Evolutionary conservation across 92 coral and sea anemone genomes (phyloP).

Genomic region (Palythoa caribaeorum): DNA sequence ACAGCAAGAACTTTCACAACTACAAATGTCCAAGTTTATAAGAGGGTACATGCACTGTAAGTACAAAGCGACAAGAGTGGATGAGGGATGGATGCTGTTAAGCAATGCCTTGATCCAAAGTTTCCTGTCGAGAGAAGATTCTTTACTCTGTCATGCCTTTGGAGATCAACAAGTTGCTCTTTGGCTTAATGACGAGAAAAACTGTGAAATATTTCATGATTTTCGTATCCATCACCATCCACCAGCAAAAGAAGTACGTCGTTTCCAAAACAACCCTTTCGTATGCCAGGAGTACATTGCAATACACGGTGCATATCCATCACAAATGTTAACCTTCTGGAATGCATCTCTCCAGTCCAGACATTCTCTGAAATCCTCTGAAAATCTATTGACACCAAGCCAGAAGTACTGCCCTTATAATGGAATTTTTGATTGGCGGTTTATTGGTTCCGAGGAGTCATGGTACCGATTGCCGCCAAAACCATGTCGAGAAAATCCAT

Average conservation of each 20-base stretch:
- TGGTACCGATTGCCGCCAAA: constrained; percentile 47
- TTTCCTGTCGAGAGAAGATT: constrained; percentile 28
- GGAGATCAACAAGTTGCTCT: constrained; percentile 41
- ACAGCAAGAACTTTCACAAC: constrained; percentile 19
- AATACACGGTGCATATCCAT: constrained; percentile 36
- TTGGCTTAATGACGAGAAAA: constrained; percentile 39
- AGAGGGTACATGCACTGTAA: constrained; percentile 44
- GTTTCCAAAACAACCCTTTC: constrained; percentile 4
- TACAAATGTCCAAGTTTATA: neutral
- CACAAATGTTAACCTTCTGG: constrained; percentile 23
- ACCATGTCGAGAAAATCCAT: constrained; percentile 35
- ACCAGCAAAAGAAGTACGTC: constrained; percentile 19
- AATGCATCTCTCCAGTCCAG: neutral
- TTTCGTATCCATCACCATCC: constrained; percentile 48
- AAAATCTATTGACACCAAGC: constrained; percentile 6
- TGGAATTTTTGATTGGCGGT: constrained; percentile 39
- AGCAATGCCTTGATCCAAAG: constrained; percentile 24
- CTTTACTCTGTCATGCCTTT: constrained; percentile 19
- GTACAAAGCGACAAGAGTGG: constrained; percentile 36
- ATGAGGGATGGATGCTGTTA: constrained; percentile 43
- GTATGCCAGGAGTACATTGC: constrained; percentile 38
- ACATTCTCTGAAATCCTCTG: neutral
- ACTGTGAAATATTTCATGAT: constrained; percentile 25
- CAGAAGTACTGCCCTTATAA: constrained; percentile 26
- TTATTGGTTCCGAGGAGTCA: constrained; percentile 19